phyloP scores from a whole-genome alignment of 35 echinoderm and acorn worm species.

The Ophiothrix spiculata region DNA sequence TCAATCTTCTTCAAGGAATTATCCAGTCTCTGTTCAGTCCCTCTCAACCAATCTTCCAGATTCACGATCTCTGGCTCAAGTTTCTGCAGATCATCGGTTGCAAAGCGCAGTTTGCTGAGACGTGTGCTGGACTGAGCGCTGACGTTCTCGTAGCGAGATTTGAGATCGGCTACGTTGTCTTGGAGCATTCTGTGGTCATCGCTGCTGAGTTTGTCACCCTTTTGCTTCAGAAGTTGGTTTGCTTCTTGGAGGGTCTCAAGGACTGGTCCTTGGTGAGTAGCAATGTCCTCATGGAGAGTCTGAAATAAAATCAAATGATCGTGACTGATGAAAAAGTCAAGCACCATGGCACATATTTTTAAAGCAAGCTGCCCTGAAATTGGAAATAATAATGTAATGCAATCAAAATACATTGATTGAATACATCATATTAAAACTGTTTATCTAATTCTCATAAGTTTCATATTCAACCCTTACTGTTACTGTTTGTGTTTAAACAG shows the following conservation, averaged over 20 bases:
- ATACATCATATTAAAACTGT: not conserved
- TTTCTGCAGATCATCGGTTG: constrained; percentile 73
- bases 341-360: not conserved
- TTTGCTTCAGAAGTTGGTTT: constrained; percentile 79
- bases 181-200: constrained; percentile 62
- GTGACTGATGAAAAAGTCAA: not conserved
- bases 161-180: constrained; percentile 43
- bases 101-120: constrained; percentile 64
- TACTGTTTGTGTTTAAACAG: not conserved
- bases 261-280: constrained; percentile 86
- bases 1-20: constrained; percentile 58
- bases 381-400: no score
- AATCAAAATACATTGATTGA: not conserved
- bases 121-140: constrained; percentile 74
- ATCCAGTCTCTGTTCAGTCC: constrained; percentile 77
- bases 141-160: constrained; percentile 82
- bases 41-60: constrained; percentile 75
- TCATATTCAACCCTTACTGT: not conserved
- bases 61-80: constrained; percentile 70
- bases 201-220: constrained; percentile 59
- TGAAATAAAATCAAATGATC: not conserved
- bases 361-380: no score
- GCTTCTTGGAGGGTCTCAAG: constrained; percentile 71
- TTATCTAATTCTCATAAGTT: not conserved
- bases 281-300: constrained; percentile 83